Conservation (phyloP, 2,113 vertebrate species). For the western clawed frog (Xenopus tropicalis) region DNA sequence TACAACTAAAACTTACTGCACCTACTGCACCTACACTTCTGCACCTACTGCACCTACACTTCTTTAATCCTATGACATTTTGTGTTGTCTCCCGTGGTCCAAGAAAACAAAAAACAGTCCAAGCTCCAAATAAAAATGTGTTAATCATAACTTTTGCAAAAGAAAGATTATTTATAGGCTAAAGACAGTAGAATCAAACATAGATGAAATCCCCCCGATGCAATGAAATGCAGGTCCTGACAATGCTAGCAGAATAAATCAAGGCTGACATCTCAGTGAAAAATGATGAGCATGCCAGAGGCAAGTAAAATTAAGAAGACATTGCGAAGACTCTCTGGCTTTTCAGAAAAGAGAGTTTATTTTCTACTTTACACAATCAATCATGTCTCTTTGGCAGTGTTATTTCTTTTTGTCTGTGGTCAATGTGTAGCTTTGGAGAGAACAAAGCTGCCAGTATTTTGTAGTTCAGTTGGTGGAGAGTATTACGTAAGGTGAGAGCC, state of each 20-base stretch:
- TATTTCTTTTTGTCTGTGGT: conserved; percentile 6
- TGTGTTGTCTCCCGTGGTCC: too few species aligned
- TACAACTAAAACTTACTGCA: too few species aligned
- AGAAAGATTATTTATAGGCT: too few species aligned
- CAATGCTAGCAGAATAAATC: conserved; percentile 14
- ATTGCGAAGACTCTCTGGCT: conserved; percentile 9
- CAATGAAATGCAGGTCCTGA: neutral
- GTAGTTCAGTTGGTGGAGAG: neutral
- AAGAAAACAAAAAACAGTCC: too few species aligned
- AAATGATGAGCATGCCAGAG: conserved; percentile 17
- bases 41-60: too few species aligned
- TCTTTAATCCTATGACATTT: too few species aligned
- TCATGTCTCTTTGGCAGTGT: neutral
- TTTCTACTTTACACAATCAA: conserved; percentile 8
- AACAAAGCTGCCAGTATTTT: conserved; percentile 25
- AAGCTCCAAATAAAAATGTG: too few species aligned
- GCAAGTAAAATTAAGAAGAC: conserved; percentile 20
- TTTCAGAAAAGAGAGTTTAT: conserved; percentile 29
- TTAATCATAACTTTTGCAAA: too few species aligned
- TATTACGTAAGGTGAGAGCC: neutral
- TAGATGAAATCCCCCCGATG: neutral
- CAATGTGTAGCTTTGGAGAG: conserved; percentile 10
- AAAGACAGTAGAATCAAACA: too few species aligned
- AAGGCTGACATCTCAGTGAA: conserved; percentile 8
- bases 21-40: too few species aligned